A percentile compares a stretch with the other conserved stretches of the same genome.
phyloP scores from a whole-genome alignment of 2,797 vertebrate genomes.

The Danio aesculapii region DNA sequence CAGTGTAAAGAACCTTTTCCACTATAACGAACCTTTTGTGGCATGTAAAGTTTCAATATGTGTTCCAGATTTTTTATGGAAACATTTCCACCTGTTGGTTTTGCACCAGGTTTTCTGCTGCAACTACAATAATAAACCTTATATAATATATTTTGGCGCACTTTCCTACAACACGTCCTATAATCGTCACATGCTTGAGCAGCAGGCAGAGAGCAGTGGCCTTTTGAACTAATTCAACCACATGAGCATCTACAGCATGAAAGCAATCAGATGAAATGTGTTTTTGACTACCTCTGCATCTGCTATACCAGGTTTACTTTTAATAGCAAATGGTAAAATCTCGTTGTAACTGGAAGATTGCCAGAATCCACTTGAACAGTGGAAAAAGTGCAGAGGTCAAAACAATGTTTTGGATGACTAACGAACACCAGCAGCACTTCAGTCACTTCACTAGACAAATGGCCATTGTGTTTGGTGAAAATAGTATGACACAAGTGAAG shows the following conservation, averaged over 20 bases:
- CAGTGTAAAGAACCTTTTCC: neutral
- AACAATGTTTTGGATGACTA: constrained; percentile 24
- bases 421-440: constrained; percentile 13
- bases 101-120: no score
- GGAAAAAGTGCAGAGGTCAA: neutral
- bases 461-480: neutral
- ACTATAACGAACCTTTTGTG: neutral
- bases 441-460: constrained; percentile 15
- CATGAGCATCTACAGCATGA: no score
- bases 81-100: neutral
- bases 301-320: neutral
- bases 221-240: no score
- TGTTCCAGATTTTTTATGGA: neutral
- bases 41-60: neutral
- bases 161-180: no score
- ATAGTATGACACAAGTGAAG: neutral
- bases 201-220: no score
- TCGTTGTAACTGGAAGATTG: neutral
- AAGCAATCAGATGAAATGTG: no score
- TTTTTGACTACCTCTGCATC: no score
- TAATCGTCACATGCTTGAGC: no score
- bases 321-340: neutral
- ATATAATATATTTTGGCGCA: no score
- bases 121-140: no score
- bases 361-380: neutral